Percentiles rank a stretch among this genome's conserved stretches.
phyloP scores from a whole-genome alignment of 1,140 invertebrate genomes.

The Drosophila ironensis region DNA sequence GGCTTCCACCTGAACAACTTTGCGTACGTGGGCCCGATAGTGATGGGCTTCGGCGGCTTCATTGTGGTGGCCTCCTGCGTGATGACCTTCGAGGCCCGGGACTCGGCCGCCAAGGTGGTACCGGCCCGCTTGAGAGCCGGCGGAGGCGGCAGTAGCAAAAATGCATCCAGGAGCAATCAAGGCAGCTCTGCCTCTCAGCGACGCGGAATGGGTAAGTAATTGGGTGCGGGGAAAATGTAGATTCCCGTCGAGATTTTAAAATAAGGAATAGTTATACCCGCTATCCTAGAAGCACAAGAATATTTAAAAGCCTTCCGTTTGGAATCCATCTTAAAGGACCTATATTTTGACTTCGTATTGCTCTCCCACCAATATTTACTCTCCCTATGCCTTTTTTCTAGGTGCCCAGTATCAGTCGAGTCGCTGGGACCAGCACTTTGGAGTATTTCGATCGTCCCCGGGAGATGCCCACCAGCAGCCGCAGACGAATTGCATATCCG shows the following conservation, averaged over 20 bases:
- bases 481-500: slow-evolving; percentile 21
- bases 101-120: slow-evolving; percentile 93
- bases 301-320: too few species aligned
- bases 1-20: slow-evolving; percentile 94
- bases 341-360: not conserved
- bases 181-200: slow-evolving; percentile 72
- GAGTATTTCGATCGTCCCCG: slow-evolving; percentile 85
- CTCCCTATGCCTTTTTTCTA: too few species aligned
- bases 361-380: too few species aligned
- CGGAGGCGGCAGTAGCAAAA: slow-evolving; percentile 81
- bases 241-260: not conserved
- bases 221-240: not conserved
- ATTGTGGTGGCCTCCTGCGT: slow-evolving; percentile 96
- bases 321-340: too few species aligned
- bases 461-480: slow-evolving; percentile 75
- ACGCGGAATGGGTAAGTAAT: slow-evolving; percentile 81
- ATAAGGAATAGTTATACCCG: too few species aligned
- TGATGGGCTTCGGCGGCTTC: slow-evolving; percentile 96
- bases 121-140: slow-evolving; percentile 87
- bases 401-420: slow-evolving; percentile 83
- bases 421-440: slow-evolving; percentile 85
- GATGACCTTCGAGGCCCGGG: slow-evolving; percentile 96
- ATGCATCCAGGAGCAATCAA: slow-evolving; percentile 77
- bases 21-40: slow-evolving; percentile 94
- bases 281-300: too few species aligned